Base-by-base conservation (phyloP, 2,113 vertebrate genomes). In the Microtus montanus region DNA sequence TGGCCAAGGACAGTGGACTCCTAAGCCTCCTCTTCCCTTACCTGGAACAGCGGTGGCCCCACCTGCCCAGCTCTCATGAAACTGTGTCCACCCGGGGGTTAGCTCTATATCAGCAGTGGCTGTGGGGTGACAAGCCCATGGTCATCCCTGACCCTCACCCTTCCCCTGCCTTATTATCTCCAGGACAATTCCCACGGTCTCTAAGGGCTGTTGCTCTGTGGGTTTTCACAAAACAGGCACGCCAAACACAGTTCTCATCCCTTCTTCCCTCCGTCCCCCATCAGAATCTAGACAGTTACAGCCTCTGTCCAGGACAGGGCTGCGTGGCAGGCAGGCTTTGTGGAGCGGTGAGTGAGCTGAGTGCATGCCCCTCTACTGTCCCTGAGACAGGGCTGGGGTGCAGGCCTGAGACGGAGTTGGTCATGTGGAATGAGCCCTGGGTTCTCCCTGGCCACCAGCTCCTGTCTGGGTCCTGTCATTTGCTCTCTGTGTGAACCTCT, bases 211-310 rank as follows among this genome's bases (percentile, higher is more conserved):
- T 54, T 80, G 86, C 90, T 47, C 41, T 91, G 78, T 61, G 30
- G 49, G 58, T 63, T 92, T 94, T 92, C 20, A 61, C 85, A 74
- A 95, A 96, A 89, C 11, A 80, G 94, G 54, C 87, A 33, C 66
- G 95, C 83, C 63, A 70, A 95, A 92, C 75, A 49, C 89, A 93
- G 93, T 92, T 93, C 94, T 90, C 94, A 92, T 86, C 91, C 85
- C 87, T 91, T 70, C 88, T 84, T 89, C 84, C 66, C 22, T n/a
- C 35, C 28, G 26, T 11, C 44, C 14, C 20, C 22, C 44, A n/a
- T 44, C 13, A 33, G 94, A 86, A 92, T 92, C 54, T 90, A 82
- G 87, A 74, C 92, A 64, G 68, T 80, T 38, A 0, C 0, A 26
- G 30, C 20, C 70, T 96, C 74, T 47, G 66, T 74, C 78, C 17